A percentile compares a stretch with the other conserved stretches of the same genome.
Evolutionary conservation across 2,797 vertebrate species (phyloP).

Genomic region (Malurus splendens): DNA sequence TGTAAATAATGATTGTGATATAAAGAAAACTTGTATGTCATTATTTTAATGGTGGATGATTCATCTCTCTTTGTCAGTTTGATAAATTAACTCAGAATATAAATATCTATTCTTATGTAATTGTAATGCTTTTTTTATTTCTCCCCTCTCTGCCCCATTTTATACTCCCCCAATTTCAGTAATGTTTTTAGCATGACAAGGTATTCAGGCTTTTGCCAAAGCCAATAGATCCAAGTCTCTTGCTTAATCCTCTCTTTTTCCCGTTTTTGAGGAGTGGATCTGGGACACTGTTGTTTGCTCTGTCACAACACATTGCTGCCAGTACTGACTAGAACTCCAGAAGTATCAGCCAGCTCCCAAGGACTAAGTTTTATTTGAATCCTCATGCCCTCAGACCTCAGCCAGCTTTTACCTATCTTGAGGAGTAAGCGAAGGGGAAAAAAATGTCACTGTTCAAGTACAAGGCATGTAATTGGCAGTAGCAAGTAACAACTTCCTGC

Average conservation of each 20-base stretch:
- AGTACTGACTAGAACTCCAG: constrained; percentile 9
- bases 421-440: constrained; percentile 28
- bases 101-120: constrained; percentile 54
- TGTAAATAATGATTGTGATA: constrained; percentile 54
- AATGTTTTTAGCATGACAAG: constrained; percentile 53
- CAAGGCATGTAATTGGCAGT: constrained; percentile 61
- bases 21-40: constrained; percentile 25
- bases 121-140: neutral
- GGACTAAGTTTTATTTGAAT: constrained; percentile 2
- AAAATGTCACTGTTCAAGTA: constrained; percentile 38
- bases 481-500: constrained; percentile 63
- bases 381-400: neutral
- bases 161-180: constrained; percentile 35
- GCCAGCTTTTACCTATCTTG: constrained; percentile 56
- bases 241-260: constrained; percentile 45
- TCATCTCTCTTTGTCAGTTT: constrained; percentile 24
- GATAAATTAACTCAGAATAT: constrained; percentile 33
- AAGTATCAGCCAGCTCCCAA: neutral
- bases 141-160: neutral
- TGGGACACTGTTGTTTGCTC: constrained; percentile 33
- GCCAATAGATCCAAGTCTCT: constrained; percentile 36
- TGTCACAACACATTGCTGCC: constrained; percentile 31
- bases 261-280: constrained; percentile 12
- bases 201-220: constrained; percentile 47
- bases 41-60: constrained; percentile 38